Base-by-base conservation (phyloP, 2,888 invertebrate genomes). In the Pachliopta kotzebuea region DNA sequence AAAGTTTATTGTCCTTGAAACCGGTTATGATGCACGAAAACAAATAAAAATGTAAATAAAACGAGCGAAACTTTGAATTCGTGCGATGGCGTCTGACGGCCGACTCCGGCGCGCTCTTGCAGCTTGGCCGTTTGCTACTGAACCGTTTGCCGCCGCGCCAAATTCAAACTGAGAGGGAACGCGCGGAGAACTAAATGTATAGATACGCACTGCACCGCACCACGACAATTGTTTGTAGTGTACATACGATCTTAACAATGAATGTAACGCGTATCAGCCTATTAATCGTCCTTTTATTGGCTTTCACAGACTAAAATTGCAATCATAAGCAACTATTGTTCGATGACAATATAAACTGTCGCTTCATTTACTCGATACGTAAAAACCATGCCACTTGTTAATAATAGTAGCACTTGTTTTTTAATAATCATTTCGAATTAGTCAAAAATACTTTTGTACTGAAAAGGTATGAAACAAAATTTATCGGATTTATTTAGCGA, bases 151-250 rank as follows among this genome's bases (percentile, higher is more conserved):
- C 69, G 70, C 77, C 84, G 87, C 90, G 90, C 89, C 84, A 90
- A 90, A 81, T 90, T 88, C 84, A 82, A 90, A 90, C 85, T 84
- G 83, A 49, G 56, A 64, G 55, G 61, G 57, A 65, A 54, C 58
- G 60, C 53, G 65, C 63, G 68, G 56, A 57, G 61, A 68, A 66
- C 65, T 54, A 52, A 65, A 54, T 62, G 55, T 64, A n/a, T n/a
- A 64, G 57, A 56, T 63, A 67, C 60, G 67, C 66, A 45, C 58
- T 45, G 45, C 56, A 58, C 61, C 53, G 62, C 61, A 65, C 53
- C 62, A n/a, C n/a, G n/a, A n/a, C n/a, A 56, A 62, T 26, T 62
- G 54, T 55, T 49, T 21, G 60, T 49, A 57, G 53, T 53, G 60
- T 55, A 53, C 57, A 37, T 53, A 58, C 62, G 61, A 63, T 56